Evolutionary conservation across 2,113 vertebrate genomes (phyloP), one percentile per base, ranked within the genome.

Genomic region (Hirundichthys speculiger): DNA sequence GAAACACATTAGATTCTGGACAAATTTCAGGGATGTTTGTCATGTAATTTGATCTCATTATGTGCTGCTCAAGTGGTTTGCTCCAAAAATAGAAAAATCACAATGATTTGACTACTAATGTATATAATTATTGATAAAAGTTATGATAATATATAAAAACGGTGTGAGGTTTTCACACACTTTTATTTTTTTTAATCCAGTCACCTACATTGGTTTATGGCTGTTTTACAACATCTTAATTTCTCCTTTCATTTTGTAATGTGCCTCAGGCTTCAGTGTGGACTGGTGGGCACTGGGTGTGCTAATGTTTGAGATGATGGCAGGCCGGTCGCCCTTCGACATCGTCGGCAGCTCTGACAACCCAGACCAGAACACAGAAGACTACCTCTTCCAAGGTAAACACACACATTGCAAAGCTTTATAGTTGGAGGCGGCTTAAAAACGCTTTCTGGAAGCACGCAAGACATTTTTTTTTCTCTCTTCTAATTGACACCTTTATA

Each of bases 231-330:
- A 34, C 9, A 34, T 4, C 7, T 34, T 50, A 25, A 41, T 16
- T 16, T 3, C 4, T 14, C 12, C 40, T 41, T 13, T 41, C 40
- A 41, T 2, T 48, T 64, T 5, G 2, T 38, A 12, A 53, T 58
- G 47, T 58, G 10, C 38, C n/a, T 64, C 60, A 95, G 98, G 97
- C 48, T 99, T 99, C 85, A 98, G 97, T 0, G 98, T 99, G 20
- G 98, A 99, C 91, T 99, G 98, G 98, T 99, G 98, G 98, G 98
- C 98, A 0, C 92, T 99, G 6, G 98, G 98, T 1, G 97, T 99
- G 13, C 92, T 99, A 4, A 99, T 99, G 98, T 99, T 99, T 65
- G 98, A 99, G 89, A 99, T 99, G 98, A 99, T 99, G 98, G 97
- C 97, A 0, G 98, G 97, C 25, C 93, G 98, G 58, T 99, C 98